These are phyloP conservation scores for Oscheius onirici DNA, from an alignment of 2,888 invertebrate genomes.

Conservation along the genomic window DNA sequence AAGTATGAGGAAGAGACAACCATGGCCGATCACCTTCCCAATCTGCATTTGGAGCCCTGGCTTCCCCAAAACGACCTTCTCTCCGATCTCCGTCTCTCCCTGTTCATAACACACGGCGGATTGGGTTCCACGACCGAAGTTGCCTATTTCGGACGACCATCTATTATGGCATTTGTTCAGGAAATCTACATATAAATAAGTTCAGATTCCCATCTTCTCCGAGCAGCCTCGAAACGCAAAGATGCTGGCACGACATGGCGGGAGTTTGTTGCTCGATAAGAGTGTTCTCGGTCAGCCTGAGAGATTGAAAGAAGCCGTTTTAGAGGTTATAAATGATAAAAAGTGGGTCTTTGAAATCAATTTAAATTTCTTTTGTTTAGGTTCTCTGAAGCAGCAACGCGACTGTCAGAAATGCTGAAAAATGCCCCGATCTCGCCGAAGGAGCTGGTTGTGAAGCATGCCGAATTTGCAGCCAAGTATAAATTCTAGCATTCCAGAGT, in stretches of 20 bases:
- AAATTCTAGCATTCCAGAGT: not conserved
- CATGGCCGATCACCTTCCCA: conserved; percentile 30
- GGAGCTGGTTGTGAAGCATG: conserved; percentile 22
- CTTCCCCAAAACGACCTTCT: conserved; percentile 54
- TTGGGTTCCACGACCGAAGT: conserved; percentile 32
- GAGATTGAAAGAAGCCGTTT: conserved; percentile 26
- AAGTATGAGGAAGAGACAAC: conserved; percentile 44
- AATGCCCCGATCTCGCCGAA: conserved; percentile 11
- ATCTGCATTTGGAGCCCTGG: conserved; percentile 51
- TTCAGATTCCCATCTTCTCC: conserved; percentile 42
- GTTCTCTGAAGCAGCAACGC: not conserved
- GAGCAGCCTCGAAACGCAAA: conserved; percentile 45
- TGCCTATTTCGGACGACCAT: conserved; percentile 31
- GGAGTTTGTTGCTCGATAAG: conserved; percentile 36
- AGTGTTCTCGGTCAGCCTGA: conserved; percentile 30
- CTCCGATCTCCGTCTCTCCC: conserved; percentile 25
- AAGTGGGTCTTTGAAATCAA: not conserved
- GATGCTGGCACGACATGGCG: conserved; percentile 43
- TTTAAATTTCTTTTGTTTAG: not conserved
- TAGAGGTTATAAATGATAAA: not conserved
- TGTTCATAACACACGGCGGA: conserved; percentile 33
- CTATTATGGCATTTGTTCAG: conserved; percentile 14
- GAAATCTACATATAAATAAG: not conserved
- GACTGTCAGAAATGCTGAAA: conserved; percentile 18
- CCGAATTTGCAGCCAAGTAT: conserved; percentile 27